A percentile compares a stretch with the other conserved stretches of the same genome.
Evolutionary conservation across 2,113 vertebrate species (phyloP).

Genomic region (Psilopogon haemacephalus): DNA sequence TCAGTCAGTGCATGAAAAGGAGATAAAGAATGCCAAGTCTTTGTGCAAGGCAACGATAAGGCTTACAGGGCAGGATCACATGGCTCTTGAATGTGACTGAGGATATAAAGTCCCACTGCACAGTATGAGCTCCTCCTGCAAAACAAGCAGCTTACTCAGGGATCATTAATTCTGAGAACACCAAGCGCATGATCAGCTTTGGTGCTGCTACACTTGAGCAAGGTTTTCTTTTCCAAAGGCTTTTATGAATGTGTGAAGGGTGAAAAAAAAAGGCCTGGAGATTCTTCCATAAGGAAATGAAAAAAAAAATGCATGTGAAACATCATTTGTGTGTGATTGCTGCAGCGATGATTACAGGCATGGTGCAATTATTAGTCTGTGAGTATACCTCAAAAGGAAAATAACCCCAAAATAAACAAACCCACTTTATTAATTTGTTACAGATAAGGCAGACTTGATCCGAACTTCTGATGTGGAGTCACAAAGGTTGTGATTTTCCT

Average conservation of each 20-base stretch:
- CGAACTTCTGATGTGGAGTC: not conserved
- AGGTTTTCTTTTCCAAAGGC: not conserved
- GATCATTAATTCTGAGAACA: not conserved
- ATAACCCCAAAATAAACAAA: too few relatives aligned
- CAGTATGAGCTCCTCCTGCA: not conserved
- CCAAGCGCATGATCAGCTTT: not conserved
- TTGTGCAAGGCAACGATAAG: not conserved
- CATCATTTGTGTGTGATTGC: not conserved
- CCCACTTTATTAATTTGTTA: not conserved
- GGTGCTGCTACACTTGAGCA: not conserved
- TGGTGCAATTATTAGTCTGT: not conserved
- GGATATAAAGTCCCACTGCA: not conserved
- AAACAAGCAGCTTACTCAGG: not conserved
- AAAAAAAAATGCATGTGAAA: not conserved
- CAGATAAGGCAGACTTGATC: not conserved
- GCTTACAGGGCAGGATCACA: not conserved
- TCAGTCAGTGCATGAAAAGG: not conserved
- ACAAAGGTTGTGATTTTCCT: not conserved
- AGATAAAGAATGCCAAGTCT: not conserved
- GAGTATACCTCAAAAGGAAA: not conserved
- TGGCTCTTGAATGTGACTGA: not conserved
- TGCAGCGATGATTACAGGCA: not conserved
- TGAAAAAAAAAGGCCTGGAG: not conserved
- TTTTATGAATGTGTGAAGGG: not conserved
- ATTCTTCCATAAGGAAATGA: not conserved